phyloP scores from a whole-genome alignment of 2,888 invertebrate species.

The Gymnocheta viridis region DNA sequence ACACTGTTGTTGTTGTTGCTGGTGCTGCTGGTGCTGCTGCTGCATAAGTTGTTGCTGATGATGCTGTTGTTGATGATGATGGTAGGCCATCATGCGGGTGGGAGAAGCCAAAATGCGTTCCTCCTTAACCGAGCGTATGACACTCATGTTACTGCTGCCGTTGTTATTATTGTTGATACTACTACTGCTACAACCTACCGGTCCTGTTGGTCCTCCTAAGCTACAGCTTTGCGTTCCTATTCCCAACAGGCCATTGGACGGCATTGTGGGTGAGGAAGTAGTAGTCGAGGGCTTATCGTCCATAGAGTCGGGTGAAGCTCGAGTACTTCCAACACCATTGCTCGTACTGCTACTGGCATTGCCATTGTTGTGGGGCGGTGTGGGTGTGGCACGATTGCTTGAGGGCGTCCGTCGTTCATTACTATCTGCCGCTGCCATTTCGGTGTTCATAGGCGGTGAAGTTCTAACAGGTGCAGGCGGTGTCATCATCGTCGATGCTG shows the following conservation, averaged over 20 bases:
- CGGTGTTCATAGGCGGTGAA: slow-evolving; percentile 71
- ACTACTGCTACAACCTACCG: slow-evolving; percentile 62
- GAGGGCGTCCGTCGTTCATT: slow-evolving; percentile 69
- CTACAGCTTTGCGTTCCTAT: not conserved
- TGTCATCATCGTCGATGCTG: slow-evolving; percentile 79
- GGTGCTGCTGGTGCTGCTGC: slow-evolving; percentile 73
- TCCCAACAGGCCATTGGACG: slow-evolving; percentile 76
- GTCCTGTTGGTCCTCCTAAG: slow-evolving; percentile 38
- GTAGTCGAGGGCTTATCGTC: slow-evolving; percentile 80
- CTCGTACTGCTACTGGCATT: slow-evolving; percentile 76
- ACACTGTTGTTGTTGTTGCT: slow-evolving; percentile 73
- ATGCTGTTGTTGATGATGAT: slow-evolving; percentile 75
- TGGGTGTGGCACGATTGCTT: slow-evolving; percentile 75
- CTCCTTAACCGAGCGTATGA: slow-evolving; percentile 81
- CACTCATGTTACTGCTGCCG: slow-evolving; percentile 75
- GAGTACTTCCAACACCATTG: slow-evolving; percentile 78
- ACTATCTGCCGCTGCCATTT: slow-evolving; percentile 62
- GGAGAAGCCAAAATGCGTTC: slow-evolving; percentile 81
- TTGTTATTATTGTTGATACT: slow-evolving; percentile 45
- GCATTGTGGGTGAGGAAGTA: slow-evolving; percentile 64
- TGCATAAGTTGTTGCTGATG: slow-evolving; percentile 75
- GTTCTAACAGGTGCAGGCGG: slow-evolving; percentile 75
- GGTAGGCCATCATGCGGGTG: slow-evolving; percentile 79
- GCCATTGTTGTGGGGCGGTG: slow-evolving; percentile 80
- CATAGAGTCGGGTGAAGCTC: slow-evolving; percentile 81